Base-by-base conservation (phyloP, 2,797 vertebrate species). In the Threskiornis aethiopicus region DNA sequence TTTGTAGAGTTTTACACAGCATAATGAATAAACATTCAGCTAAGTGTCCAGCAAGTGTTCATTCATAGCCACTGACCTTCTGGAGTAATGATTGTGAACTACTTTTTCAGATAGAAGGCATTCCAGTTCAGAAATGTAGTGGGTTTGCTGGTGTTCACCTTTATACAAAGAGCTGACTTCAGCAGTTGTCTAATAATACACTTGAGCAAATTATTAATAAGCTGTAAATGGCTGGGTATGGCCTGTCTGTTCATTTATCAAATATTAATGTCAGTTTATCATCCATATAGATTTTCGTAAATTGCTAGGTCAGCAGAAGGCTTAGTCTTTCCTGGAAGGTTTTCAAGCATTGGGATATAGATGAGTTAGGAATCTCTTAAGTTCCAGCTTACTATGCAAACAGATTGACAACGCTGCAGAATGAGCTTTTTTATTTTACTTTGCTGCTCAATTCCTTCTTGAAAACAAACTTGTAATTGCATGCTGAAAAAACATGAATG, bases 191-290 rank as follows among this genome's bases (percentile, higher is more conserved):
- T 88, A 78, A 31, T 5, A 46, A 52, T 24, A 87, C 33, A 67
- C 52, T 44, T 0, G 1, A 87, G 59, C 35, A 87, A 94, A 80
- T 93, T 91, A 78, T 65, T 93, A 90, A 84, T 83, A 85, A 83
- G 42, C 55, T 73, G 29, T 79, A 87, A 94, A 91, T 72, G 87
- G 22, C n/a, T 72, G 54, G 22, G 16, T 65, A 28, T 55, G 26
- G 20, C 47, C 51, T 73, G 19, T 57, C 61, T 80, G n/a, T 33
- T 41, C 41, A 46, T 91, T 91, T 95, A 72, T 95, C 85, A 91
- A 69, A 49, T 91, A 82, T 79, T 94, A 79, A 88, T 52, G n/a
- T 70, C 76, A 90, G 57, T 88, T 95, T 78, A 66, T 94, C 2
- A 1, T 91, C 51, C 0, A 0, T 88, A 84, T 66, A 70, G 62